These are phyloP conservation scores for Rhegmatorhina hoffmannsi DNA, from an alignment of 2,113 vertebrate species.

Conservation along the genomic window DNA sequence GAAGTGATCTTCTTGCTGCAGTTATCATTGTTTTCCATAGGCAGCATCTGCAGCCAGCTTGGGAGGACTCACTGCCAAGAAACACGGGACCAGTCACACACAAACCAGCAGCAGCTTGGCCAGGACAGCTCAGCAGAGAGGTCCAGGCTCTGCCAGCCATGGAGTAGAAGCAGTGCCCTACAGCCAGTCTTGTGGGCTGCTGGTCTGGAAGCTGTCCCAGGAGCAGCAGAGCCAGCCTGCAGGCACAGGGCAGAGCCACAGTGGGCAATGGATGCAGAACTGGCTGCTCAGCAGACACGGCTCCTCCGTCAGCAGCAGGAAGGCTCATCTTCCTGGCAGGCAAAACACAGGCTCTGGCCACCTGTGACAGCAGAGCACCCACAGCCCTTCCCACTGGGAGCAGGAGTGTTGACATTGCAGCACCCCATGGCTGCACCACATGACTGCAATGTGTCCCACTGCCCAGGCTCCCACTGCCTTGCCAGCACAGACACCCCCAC, in stretches of 20 bases:
- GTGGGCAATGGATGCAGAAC: background rate
- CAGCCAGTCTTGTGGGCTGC: background rate
- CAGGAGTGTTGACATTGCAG: background rate
- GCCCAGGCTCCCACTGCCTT: background rate
- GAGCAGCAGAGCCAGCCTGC: background rate
- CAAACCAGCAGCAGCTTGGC: background rate
- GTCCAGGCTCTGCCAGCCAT: background rate
- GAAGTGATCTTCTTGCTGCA: background rate
- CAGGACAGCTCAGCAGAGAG: background rate
- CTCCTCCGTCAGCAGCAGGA: background rate
- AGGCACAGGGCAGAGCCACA: background rate
- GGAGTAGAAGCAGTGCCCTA: background rate
- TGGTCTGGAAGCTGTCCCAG: background rate
- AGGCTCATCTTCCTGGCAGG: background rate
- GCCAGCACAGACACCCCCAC: accelerated
- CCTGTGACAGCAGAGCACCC: background rate
- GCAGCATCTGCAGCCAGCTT: background rate
- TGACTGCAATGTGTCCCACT: accelerated
- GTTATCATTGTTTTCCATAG: background rate
- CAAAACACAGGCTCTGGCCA: background rate
- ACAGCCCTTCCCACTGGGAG: background rate
- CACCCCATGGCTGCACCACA: accelerated
- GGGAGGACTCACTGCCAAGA: background rate
- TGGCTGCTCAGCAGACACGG: background rate
- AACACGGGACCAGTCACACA: background rate